Base-by-base conservation (phyloP, 2,888 invertebrate species). In the Julus scandinavius region DNA sequence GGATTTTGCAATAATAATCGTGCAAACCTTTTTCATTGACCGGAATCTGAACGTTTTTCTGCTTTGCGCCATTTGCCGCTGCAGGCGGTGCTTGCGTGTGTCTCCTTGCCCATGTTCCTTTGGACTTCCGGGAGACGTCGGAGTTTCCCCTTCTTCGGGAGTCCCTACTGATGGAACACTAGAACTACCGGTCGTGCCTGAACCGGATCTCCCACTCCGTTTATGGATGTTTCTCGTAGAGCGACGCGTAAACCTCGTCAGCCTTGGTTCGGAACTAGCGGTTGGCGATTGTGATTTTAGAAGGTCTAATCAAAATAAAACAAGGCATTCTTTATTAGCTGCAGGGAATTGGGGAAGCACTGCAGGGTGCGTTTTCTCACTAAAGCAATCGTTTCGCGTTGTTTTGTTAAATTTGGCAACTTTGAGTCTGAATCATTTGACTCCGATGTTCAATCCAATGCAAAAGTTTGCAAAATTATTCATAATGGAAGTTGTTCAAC, bases 41-140 rank as follows among this genome's bases (percentile, higher is more conserved):
- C 96, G 94, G 89, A 97, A 94, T 89, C 97, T 95, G 93, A 98
- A 98, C 0, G 98, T 98, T 93, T 97, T 98, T 91, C 98, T 95
- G 91, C 97, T 98, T 91, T 97, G 98, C 58, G 97, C 98, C 93
- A 97, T 98, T 88, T 97, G 96, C 38, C 98, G 94, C 92, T 98
- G 98, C 89, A 98, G 94, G 5, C 93, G 91, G 90, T 92, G 90
- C 89, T 87, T 92, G 93, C 72, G 89, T 87, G 88, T 83, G 54
- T 88, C 89, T 86, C 88, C 89, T 83, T 87, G 88, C 7, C 84
- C 86, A 29, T 89, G 86, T 85, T 88, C 84, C 20, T 45, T 63
- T 4, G 88, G 88, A 86, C 88, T 88, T 9, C 40, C 40, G 6
- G 88, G 88, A 20, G 85, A 86, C 3, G 86, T 85, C 17, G 88